Evolutionary conservation across 1,140 invertebrate species (phyloP).

Genomic region (Cotesia glomerata): DNA sequence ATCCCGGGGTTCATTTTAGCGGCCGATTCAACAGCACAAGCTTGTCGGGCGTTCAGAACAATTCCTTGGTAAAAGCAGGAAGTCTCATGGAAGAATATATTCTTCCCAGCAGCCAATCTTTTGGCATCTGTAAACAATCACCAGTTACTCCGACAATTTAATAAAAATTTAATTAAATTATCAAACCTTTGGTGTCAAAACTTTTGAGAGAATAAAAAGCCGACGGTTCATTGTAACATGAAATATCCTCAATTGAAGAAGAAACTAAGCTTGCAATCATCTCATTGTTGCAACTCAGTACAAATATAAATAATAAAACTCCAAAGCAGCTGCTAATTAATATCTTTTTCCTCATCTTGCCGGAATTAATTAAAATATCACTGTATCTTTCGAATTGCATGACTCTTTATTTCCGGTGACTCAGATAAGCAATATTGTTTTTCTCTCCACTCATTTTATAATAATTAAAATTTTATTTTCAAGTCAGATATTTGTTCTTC

Average conservation of each 20-base stretch:
- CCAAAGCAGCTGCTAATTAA: slow-evolving; percentile 36
- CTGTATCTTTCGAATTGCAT: no score
- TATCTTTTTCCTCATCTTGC: slow-evolving; percentile 44
- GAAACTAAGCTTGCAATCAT: slow-evolving; percentile 34
- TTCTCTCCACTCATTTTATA: no score
- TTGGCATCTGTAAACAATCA: not conserved
- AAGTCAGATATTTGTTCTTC: no score
- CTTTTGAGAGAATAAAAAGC: slow-evolving; percentile 33
- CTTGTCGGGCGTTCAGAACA: slow-evolving; percentile 65
- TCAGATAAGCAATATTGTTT: no score
- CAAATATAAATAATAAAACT: slow-evolving; percentile 37
- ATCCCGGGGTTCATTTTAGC: slow-evolving; percentile 68
- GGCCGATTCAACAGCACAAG: slow-evolving; percentile 73
- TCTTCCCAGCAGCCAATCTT: no score
- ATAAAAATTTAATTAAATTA: not conserved
- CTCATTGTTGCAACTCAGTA: slow-evolving; percentile 43
- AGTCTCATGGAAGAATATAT: slow-evolving; percentile 69
- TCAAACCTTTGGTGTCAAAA: not conserved
- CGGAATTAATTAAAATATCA: no score
- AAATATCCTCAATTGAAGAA: slow-evolving; percentile 36
- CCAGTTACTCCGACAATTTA: not conserved
- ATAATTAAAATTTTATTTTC: no score
- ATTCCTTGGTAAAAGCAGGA: slow-evolving; percentile 59
- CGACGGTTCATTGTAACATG: slow-evolving; percentile 45
- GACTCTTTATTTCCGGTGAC: no score